A percentile compares a stretch with the other conserved stretches of the same genome.
phyloP scores from a whole-genome alignment of 2,797 vertebrate genomes.

The Myoxocephalus aenaeus region DNA sequence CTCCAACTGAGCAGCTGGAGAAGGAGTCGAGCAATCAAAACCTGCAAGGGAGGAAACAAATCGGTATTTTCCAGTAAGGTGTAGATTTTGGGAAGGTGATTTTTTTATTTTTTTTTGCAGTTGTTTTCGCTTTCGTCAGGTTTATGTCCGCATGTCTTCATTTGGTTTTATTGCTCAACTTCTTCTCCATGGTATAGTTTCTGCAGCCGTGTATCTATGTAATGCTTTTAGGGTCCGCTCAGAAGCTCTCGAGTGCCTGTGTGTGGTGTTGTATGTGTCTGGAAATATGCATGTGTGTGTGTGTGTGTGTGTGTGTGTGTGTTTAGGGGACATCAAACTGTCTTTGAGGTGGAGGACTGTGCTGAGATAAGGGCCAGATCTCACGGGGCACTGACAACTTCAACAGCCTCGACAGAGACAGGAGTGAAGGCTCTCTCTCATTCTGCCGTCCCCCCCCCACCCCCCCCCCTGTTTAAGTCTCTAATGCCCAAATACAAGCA shows the following conservation, averaged over 20 bases:
- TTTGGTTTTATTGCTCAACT: slow-evolving; percentile 31
- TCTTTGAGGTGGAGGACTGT: slow-evolving; percentile 72
- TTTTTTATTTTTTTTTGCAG: not conserved
- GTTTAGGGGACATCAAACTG: slow-evolving; percentile 56
- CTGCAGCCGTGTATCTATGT: slow-evolving; percentile 24
- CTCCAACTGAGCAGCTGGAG: slow-evolving; percentile 27
- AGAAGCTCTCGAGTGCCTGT: not conserved
- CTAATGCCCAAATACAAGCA: slow-evolving; percentile 66
- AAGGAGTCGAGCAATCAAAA: slow-evolving; percentile 39
- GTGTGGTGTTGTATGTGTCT: slow-evolving; percentile 24
- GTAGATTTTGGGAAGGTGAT: not conserved
- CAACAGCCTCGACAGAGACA: slow-evolving; percentile 54
- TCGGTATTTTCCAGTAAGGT: not conserved
- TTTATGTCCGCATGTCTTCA: not conserved
- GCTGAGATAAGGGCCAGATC: slow-evolving; percentile 71
- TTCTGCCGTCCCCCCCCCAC: not conserved
- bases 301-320: slow-evolving; percentile 4
- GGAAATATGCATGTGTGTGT: slow-evolving; percentile 1
- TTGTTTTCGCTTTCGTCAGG: not conserved
- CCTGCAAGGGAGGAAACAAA: not conserved
- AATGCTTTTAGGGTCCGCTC: slow-evolving; percentile 15
- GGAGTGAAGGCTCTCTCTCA: slow-evolving; percentile 52
- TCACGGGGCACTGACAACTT: slow-evolving; percentile 53
- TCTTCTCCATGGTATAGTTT: not conserved
- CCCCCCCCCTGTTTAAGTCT: slow-evolving; percentile 30